These are phyloP conservation scores for Hyposoter dolosus DNA, from an alignment of 2,888 invertebrate species.

Conservation along the genomic window DNA sequence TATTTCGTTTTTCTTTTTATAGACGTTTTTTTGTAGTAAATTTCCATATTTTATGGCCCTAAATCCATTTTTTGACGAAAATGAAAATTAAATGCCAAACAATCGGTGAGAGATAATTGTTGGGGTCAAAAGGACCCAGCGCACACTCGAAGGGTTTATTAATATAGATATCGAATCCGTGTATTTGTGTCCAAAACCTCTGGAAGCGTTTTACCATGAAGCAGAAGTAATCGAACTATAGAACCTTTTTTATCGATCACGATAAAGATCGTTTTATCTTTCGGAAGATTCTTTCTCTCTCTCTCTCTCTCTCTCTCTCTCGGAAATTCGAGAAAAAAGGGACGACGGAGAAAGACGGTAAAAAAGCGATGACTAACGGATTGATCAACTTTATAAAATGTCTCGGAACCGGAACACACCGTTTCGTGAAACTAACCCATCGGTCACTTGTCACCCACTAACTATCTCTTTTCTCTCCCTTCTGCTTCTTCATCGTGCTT, in stretches of 20 bases:
- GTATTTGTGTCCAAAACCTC: not conserved
- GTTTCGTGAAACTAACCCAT: conserved; percentile 31
- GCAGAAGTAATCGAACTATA: not conserved
- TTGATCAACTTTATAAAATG: conserved; percentile 58
- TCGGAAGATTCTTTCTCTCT: not conserved
- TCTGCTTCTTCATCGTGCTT: conserved; percentile 39
- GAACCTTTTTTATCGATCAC: not conserved
- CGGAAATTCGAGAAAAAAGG: not conserved
- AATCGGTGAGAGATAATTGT: no score
- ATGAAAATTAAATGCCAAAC: no score
- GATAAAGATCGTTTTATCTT: not conserved
- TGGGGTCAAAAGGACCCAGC: no score
- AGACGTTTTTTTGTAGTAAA: no score
- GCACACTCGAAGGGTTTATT: no score
- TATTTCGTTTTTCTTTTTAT: no score
- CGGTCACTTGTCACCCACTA: conserved; percentile 60
- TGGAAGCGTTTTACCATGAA: not conserved
- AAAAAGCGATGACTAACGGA: conserved; percentile 1
- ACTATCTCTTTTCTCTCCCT: conserved; percentile 56
- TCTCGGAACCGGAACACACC: conserved; percentile 3
- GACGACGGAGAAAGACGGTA: not conserved
- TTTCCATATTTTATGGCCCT: no score
- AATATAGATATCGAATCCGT: not conserved
- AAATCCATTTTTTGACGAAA: no score
- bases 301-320: not conserved